Evolutionary conservation across 2,888 invertebrate species (phyloP).

Genomic region (Boloria selene): DNA sequence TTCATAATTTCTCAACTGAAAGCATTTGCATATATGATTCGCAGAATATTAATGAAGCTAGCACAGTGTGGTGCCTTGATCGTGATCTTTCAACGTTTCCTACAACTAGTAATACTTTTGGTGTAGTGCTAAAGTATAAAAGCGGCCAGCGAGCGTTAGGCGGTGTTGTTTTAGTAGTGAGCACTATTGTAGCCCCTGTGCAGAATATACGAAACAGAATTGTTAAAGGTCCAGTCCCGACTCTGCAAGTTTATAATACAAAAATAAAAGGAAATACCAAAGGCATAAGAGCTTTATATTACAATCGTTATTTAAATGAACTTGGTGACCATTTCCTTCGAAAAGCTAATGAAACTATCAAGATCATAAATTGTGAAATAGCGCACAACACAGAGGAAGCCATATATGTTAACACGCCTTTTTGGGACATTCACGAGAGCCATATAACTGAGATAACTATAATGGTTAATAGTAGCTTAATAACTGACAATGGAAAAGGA

Average conservation of each 20-base stretch:
- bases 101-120: slow-evolving; percentile 91
- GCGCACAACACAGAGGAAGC: slow-evolving; percentile 91
- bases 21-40: slow-evolving; percentile 90
- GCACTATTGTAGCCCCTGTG: slow-evolving; percentile 87
- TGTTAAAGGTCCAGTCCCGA: slow-evolving; percentile 90
- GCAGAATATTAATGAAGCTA: slow-evolving; percentile 84
- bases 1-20: slow-evolving; percentile 94
- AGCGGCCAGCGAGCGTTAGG: slow-evolving; percentile 91
- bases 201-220: slow-evolving; percentile 89
- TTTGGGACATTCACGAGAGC: slow-evolving; percentile 92
- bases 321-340: slow-evolving; percentile 92
- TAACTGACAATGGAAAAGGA: slow-evolving; percentile 94
- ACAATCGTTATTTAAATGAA: slow-evolving; percentile 93
- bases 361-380: slow-evolving; percentile 90
- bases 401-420: slow-evolving; percentile 90
- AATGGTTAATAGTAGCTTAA: slow-evolving; percentile 91
- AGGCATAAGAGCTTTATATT: slow-evolving; percentile 92
- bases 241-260: slow-evolving; percentile 86
- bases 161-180: slow-evolving; percentile 90
- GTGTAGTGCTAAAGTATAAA: slow-evolving; percentile 89
- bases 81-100: slow-evolving; percentile 95
- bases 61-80: slow-evolving; percentile 89
- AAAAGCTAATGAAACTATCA: slow-evolving; percentile 93
- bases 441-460: slow-evolving; percentile 95
- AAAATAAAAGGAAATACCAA: slow-evolving; percentile 91